Evolutionary conservation across 2,113 vertebrate species (phyloP).

Genomic region (Pelecanoides urinatrix): DNA sequence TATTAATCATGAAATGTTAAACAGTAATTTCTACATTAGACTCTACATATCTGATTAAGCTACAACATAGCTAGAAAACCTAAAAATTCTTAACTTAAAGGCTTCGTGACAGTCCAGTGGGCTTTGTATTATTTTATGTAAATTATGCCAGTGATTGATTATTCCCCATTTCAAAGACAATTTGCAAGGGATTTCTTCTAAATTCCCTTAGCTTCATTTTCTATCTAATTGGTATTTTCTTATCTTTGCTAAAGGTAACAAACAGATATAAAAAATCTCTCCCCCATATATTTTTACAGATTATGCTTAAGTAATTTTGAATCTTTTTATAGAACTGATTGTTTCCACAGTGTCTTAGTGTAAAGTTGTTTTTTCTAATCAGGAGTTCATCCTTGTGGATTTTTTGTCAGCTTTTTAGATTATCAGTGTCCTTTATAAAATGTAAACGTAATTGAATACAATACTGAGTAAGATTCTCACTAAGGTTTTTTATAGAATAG

Average conservation of each 20-base stretch:
- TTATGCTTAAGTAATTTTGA: background rate
- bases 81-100: background rate
- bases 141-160: background rate
- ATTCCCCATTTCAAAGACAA: background rate
- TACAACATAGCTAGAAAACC: background rate
- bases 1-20: background rate
- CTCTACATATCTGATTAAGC: background rate
- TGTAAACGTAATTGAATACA: background rate
- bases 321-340: background rate
- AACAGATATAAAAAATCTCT: background rate
- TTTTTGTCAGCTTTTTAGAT: background rate
- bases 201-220: background rate
- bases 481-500: background rate
- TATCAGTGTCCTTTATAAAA: background rate
- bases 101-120: background rate
- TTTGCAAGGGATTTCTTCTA: background rate
- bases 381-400: background rate
- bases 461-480: background rate
- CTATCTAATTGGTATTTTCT: background rate
- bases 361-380: background rate
- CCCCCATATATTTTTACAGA: background rate
- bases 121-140: background rate
- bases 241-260: background rate
- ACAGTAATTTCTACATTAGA: background rate
- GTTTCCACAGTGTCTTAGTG: background rate